These are phyloP conservation scores for Conus betulinus DNA, from an alignment of 1,140 invertebrate species.

Conservation along the genomic window DNA sequence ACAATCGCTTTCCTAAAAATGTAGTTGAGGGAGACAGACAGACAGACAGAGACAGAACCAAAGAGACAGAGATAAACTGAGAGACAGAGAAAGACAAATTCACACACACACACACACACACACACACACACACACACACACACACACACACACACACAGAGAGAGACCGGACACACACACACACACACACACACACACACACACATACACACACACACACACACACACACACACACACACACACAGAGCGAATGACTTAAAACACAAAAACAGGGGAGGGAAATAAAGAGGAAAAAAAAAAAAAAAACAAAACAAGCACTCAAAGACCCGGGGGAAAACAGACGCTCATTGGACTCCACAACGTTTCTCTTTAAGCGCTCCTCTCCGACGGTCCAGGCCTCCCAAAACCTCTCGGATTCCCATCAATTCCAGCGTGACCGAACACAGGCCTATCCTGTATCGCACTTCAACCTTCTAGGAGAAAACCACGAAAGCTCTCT, in stretches of 20 bases:
- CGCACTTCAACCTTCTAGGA: not conserved
- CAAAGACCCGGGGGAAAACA: too few relatives aligned
- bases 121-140: too few relatives aligned
- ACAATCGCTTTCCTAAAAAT: too few relatives aligned
- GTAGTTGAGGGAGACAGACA: not conserved
- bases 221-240: too few relatives aligned
- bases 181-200: too few relatives aligned
- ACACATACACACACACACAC: too few relatives aligned
- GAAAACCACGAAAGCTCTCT: not conserved
- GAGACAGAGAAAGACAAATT: not conserved
- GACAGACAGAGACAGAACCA: not conserved
- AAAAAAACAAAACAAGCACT: not conserved
- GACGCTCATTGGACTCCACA: too few relatives aligned
- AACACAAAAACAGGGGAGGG: not conserved
- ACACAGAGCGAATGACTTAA: not conserved
- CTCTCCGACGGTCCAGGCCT: not conserved
- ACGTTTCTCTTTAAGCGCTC: too few relatives aligned
- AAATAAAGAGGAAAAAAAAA: not conserved
- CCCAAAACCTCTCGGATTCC: not conserved
- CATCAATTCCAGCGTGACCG: not conserved
- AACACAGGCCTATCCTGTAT: not conserved
- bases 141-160: too few relatives aligned
- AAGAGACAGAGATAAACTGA: not conserved
- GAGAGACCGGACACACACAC: too few relatives aligned
- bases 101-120: too few relatives aligned